Base-by-base conservation (phyloP, 2,888 invertebrate species). In the Melieria crassipennis region DNA sequence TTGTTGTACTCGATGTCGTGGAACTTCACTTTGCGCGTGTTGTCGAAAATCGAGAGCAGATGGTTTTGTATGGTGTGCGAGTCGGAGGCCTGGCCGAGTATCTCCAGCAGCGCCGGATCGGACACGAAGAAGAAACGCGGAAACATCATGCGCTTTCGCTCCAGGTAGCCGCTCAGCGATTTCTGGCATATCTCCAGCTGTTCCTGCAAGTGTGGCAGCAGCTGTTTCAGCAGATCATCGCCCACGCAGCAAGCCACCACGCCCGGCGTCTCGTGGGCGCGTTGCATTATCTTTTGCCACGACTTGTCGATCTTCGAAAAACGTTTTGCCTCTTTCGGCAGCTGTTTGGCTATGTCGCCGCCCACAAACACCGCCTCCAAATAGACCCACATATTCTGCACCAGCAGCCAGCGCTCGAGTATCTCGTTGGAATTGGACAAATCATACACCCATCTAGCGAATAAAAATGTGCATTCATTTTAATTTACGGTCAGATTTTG, bases 301-400 rank as follows among this genome's bases (percentile, higher is more conserved):
- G 97, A 96, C 84, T 98, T 98, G 87, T 98, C 98, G 74, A 98
- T 98, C 88, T 97, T 98, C 48, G 95, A 94, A 87, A 98, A 98
- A 76, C 96, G 89, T 84, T 96, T 96, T 0, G 96, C 96, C 87
- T 96, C 96, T 83, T 96, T 96, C 0, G 98, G 98, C 64, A 98
- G 87, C 83, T 98, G 98, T 82, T 98, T 98, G n/a, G 98, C 98
- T 79, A 98, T 98, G 83, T 98, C 98, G 69, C 98, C 98, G 3
- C 98, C 98, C 0, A 98, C 98, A 86, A 98, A 98, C 1, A 98
- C 98, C 0, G 98, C 98, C 86, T 98, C 98, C 42, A 98, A 88
- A 83, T 98, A 98, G 0, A 98, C 97, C 98, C 98, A 98, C 92
- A 98, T 94, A 84, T 98, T 98, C 86, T 98, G 98, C 0, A 98